Conservation (phyloP, 2,113 vertebrate genomes). For the Alethe castanea region DNA sequence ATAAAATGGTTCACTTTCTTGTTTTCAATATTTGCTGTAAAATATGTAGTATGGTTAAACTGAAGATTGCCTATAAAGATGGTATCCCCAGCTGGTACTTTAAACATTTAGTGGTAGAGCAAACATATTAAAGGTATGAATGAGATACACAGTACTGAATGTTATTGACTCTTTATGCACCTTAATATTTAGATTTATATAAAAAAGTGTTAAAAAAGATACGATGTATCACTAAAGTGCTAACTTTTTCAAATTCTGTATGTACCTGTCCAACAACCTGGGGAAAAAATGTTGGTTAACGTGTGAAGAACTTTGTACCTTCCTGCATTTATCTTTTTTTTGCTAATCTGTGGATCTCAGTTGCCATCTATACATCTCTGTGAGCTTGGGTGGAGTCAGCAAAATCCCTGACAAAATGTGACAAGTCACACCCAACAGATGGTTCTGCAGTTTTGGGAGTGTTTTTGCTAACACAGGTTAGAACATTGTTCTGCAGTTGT, state of each 20-base stretch:
- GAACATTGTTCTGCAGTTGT: background rate
- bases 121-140: background rate
- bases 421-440: background rate
- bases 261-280: background rate
- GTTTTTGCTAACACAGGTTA: background rate
- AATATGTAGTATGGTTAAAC: background rate
- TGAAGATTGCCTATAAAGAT: background rate
- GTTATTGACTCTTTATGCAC: background rate
- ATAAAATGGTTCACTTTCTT: background rate
- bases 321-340: background rate
- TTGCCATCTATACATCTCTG: background rate
- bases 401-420: background rate
- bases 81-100: background rate
- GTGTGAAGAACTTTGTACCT: background rate
- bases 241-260: background rate
- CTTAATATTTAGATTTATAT: background rate
- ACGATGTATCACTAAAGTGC: background rate
- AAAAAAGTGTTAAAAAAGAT: background rate
- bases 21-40: background rate
- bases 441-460: background rate
- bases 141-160: background rate
- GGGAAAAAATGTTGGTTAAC: background rate
- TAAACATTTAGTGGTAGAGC: background rate
- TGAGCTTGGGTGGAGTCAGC: background rate
- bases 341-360: background rate